These are phyloP conservation scores for Latheticus oryzae DNA, from an alignment of 2,888 invertebrate genomes.

Conservation along the genomic window DNA sequence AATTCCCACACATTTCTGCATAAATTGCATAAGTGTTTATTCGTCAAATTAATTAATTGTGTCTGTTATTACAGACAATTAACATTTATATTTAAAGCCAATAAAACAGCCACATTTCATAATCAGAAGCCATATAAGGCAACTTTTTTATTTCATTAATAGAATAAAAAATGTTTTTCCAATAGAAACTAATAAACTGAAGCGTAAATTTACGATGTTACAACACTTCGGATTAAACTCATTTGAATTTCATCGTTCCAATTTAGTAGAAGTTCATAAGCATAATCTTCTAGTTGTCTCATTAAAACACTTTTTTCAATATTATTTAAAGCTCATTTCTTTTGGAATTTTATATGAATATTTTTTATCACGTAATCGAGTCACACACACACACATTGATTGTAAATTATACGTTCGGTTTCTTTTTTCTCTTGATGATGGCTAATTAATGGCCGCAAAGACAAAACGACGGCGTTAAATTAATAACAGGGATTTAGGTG, in stretches of 20 bases:
- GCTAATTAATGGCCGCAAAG: constrained; percentile 20
- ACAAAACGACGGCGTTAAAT: constrained; percentile 20
- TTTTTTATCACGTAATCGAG: background rate
- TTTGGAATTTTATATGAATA: too few relatives aligned
- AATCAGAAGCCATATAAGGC: too few relatives aligned
- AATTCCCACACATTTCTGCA: constrained; percentile 20
- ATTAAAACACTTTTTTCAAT: constrained; percentile 6
- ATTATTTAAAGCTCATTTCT: too few relatives aligned
- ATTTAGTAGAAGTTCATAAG: constrained; percentile 2
- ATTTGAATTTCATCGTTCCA: constrained; percentile 14
- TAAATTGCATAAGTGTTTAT: constrained; percentile 23
- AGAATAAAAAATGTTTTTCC: too few relatives aligned
- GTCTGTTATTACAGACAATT: constrained; percentile 12
- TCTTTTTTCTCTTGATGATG: constrained; percentile 1
- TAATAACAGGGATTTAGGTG: constrained; percentile 20
- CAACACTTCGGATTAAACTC: constrained; percentile 11
- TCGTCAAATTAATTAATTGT: constrained; percentile 15
- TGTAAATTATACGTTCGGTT: constrained; percentile 14
- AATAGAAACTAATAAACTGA: constrained; percentile 13
- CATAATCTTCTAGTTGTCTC: constrained; percentile 3
- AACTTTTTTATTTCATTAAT: too few relatives aligned
- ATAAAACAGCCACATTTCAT: too few relatives aligned
- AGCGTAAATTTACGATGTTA: constrained; percentile 9
- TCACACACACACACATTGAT: background rate
- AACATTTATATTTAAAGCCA: constrained; percentile 21